Evolutionary conservation across 2,113 vertebrate genomes (phyloP).

Genomic region (Xiphophorus hellerii): DNA sequence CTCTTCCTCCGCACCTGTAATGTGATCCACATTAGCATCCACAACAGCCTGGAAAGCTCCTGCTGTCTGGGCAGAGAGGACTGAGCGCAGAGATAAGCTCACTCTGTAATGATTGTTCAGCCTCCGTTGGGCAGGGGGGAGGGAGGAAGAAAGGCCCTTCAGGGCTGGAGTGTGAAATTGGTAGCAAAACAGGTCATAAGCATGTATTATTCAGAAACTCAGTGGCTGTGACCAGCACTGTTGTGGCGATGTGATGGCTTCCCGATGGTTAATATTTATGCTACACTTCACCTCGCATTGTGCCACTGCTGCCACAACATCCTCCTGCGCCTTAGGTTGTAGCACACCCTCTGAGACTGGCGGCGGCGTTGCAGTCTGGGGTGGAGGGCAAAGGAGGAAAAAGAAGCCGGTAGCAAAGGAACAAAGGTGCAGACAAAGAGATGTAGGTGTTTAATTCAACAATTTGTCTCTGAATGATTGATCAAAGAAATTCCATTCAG

Average conservation of each 20-base stretch:
- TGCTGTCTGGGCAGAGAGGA: constrained; percentile 38
- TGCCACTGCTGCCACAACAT: constrained; percentile 11
- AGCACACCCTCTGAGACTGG: constrained; percentile 30
- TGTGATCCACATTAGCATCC: constrained; percentile 69
- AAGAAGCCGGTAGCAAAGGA: constrained; percentile 27
- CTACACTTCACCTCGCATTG: constrained; percentile 24
- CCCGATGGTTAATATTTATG: constrained; percentile 28
- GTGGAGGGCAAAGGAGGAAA: not conserved
- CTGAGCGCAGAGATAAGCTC: constrained; percentile 63
- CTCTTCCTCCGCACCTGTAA: constrained; percentile 60
- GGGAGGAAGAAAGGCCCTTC: constrained; percentile 16
- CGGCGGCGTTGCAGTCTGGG: constrained; percentile 1
- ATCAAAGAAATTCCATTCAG: not conserved
- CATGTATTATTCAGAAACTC: constrained; percentile 32
- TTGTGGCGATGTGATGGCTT: constrained; percentile 11
- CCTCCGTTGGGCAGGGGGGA: constrained; percentile 19
- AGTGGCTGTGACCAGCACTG: constrained; percentile 36
- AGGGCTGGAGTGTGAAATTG: constrained; percentile 15
- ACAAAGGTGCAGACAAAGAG: constrained; percentile 65
- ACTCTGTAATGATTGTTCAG: constrained; percentile 47
- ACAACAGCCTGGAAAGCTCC: constrained; percentile 45
- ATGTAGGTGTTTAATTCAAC: constrained; percentile 41
- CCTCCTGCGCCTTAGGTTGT: constrained; percentile 34
- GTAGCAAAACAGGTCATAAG: constrained; percentile 32
- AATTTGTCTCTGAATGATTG: constrained; percentile 15